These are phyloP conservation scores for Enteromius anoplus DNA, from an alignment of 2,797 vertebrate species.

Conservation along the genomic window DNA sequence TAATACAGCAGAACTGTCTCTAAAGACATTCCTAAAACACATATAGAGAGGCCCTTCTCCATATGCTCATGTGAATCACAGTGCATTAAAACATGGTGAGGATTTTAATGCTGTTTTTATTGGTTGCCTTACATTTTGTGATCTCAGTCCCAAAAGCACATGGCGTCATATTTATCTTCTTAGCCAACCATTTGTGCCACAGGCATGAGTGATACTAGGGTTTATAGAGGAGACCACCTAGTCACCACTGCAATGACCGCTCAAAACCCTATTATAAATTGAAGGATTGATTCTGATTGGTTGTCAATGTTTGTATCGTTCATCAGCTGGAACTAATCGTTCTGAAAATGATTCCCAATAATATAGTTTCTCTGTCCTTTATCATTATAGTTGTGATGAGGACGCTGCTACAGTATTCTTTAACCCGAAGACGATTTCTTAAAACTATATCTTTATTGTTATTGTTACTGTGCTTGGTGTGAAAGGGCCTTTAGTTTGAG, in stretches of 20 bases:
- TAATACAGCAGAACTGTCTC: not conserved
- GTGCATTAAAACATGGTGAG: slow-evolving; percentile 24
- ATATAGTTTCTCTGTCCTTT: too few relatives aligned
- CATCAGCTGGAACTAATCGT: too few relatives aligned
- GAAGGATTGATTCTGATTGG: too few relatives aligned
- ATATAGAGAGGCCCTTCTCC: not conserved
- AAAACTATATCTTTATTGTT: too few relatives aligned
- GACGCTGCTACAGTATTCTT: too few relatives aligned
- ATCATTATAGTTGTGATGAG: too few relatives aligned
- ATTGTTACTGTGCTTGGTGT: too few relatives aligned
- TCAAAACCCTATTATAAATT: not conserved
- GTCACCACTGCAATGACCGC: not conserved
- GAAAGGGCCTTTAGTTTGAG: not conserved
- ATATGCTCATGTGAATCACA: not conserved
- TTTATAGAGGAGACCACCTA: not conserved
- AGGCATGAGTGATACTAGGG: not conserved
- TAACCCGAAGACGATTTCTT: too few relatives aligned
- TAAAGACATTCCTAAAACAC: not conserved
- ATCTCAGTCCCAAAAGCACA: slow-evolving; percentile 15
- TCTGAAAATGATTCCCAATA: too few relatives aligned
- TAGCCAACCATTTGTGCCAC: not conserved
- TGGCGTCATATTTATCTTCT: slow-evolving; percentile 16
- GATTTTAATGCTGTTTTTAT: slow-evolving; percentile 24
- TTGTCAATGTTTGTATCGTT: too few relatives aligned
- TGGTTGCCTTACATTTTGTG: slow-evolving; percentile 6